phyloP scores from a whole-genome alignment of 2,113 vertebrate species.

The Vimba vimba region DNA sequence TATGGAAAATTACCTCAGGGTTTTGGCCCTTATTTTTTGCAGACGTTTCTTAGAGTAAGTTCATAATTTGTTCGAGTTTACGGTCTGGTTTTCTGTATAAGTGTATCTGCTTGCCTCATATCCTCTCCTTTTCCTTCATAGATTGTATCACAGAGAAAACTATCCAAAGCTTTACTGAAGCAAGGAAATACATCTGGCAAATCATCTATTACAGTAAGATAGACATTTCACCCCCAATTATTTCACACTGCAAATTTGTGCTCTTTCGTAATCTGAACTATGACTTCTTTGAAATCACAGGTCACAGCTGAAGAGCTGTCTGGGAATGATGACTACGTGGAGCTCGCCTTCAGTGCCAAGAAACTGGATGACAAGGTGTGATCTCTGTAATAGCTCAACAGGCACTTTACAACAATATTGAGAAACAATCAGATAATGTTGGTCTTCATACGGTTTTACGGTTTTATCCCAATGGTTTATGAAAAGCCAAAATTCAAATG shows the following conservation, averaged over 20 bases:
- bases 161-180: slow-evolving; percentile 93
- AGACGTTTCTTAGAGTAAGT: too few species aligned
- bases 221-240: neutral
- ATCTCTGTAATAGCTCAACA: neutral
- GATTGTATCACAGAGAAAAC: slow-evolving; percentile 98
- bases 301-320: slow-evolving; percentile 97
- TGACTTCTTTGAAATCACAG: slow-evolving; percentile 69
- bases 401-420: neutral
- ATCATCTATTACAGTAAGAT: slow-evolving; percentile 93
- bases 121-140: slow-evolving; percentile 68
- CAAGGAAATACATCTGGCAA: slow-evolving; percentile 96
- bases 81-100: neutral
- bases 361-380: slow-evolving; percentile 99
- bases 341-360: slow-evolving; percentile 95
- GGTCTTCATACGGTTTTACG: neutral
- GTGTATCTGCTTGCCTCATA: neutral
- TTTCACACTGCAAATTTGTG: neutral
- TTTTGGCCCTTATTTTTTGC: too few species aligned
- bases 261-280: neutral
- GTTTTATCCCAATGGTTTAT: neutral
- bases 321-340: slow-evolving; percentile 96
- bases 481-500: neutral
- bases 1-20: too few species aligned
- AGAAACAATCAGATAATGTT: slow-evolving; percentile 2
- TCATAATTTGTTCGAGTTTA: neutral